These are phyloP conservation scores for Notocelia uddmanniana DNA, from an alignment of 2,888 invertebrate genomes.

Conservation along the genomic window DNA sequence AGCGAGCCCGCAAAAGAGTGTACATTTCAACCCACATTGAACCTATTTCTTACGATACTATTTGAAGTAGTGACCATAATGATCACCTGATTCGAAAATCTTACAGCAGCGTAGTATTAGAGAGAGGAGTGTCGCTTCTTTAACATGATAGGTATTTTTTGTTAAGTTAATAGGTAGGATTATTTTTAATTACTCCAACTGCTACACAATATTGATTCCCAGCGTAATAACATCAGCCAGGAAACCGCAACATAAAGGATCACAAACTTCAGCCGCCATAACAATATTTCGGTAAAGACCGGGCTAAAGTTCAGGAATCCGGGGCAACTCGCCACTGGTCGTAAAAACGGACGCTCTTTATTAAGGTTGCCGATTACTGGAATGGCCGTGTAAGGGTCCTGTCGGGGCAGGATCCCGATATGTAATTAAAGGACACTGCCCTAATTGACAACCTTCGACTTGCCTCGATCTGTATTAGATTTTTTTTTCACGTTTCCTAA, in stretches of 20 bases:
- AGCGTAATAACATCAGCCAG: constrained; percentile 58
- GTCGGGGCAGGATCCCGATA: constrained; percentile 39
- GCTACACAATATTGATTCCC: constrained; percentile 50
- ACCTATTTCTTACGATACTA: too few species aligned
- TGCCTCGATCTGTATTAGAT: constrained; percentile 7
- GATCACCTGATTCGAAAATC: too few species aligned
- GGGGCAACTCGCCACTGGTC: constrained; percentile 69
- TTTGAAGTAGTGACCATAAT: too few species aligned
- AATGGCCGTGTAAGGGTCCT: constrained; percentile 34
- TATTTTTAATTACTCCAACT: constrained; percentile 6
- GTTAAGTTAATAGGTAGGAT: neutral
- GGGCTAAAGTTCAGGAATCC: constrained; percentile 73
- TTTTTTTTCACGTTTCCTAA: neutral
- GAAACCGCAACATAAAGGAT: constrained; percentile 60
- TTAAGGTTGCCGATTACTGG: constrained; percentile 45
- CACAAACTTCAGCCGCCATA: constrained; percentile 66
- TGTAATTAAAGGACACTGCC: constrained; percentile 41
- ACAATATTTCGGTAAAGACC: constrained; percentile 72
- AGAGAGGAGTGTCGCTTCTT: too few species aligned
- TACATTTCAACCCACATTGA: too few species aligned
- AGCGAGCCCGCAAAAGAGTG: too few species aligned
- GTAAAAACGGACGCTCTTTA: constrained; percentile 59
- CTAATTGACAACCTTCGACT: constrained; percentile 33
- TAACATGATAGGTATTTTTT: neutral
- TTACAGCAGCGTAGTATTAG: too few species aligned